Conservation (phyloP, 2,797 vertebrate species). For the Kryptopterus vitreolus region DNA sequence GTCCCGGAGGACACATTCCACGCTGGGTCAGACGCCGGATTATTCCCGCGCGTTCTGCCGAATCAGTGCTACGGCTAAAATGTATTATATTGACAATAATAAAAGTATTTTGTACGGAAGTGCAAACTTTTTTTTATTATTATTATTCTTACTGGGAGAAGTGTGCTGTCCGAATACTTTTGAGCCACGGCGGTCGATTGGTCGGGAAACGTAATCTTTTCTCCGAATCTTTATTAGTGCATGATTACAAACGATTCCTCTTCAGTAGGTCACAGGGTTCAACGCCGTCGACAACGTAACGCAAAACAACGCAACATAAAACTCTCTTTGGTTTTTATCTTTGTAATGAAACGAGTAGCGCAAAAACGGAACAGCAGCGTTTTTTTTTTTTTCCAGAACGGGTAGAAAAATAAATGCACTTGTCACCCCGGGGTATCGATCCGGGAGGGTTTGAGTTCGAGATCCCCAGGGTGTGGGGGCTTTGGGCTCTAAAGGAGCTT, state of each 20-base stretch:
- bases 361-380: no score
- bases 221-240: background rate
- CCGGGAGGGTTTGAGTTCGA: no score
- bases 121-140: background rate
- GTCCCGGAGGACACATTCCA: constrained; percentile 11
- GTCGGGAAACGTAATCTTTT: background rate
- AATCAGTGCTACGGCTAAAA: background rate
- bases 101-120: background rate
- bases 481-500: background rate
- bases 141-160: no score
- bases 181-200: no score
- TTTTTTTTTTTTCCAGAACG: no score
- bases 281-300: background rate
- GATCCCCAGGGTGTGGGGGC: no score
- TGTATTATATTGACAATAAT: background rate
- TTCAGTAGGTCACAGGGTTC: background rate
- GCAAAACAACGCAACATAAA: background rate
- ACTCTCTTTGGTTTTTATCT: background rate
- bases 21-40: background rate
- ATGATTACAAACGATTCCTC: no score
- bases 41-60: background rate
- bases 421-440: no score
- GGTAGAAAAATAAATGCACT: no score
- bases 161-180: background rate
- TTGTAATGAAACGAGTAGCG: background rate